Evolutionary conservation across 2,888 invertebrate genomes (phyloP).

Genomic region (Pachydiplax longipennis): DNA sequence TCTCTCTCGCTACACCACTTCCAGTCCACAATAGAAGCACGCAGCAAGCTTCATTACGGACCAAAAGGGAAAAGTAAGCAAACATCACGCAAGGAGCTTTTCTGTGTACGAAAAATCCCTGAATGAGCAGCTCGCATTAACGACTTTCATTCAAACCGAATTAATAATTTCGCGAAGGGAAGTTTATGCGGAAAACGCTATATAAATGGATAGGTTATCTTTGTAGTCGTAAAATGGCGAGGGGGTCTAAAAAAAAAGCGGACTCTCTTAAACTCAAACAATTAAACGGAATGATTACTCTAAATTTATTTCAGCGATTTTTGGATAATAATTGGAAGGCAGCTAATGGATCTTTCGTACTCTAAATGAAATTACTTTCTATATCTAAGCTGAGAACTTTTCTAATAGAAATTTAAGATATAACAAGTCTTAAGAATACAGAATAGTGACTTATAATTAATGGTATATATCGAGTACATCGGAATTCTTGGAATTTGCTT

Average conservation of each 20-base stretch:
- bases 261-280: no score
- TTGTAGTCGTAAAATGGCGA: no score
- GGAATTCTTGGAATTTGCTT: no score
- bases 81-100: background rate
- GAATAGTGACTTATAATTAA: no score
- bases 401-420: no score
- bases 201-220: no score
- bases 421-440: no score
- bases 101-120: background rate
- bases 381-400: no score
- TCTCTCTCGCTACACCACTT: constrained; percentile 53
- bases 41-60: background rate
- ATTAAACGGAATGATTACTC: no score
- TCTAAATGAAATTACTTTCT: no score
- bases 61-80: background rate
- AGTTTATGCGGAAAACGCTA: background rate
- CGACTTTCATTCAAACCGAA: background rate
- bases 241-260: background rate
- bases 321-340: background rate
- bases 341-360: background rate
- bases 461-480: no score
- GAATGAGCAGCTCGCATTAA: background rate
- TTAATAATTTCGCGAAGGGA: background rate
- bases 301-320: no score
- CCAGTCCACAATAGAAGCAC: background rate